Conservation (phyloP, 1,140 invertebrate genomes). For the Thereuonema tuberculata region DNA sequence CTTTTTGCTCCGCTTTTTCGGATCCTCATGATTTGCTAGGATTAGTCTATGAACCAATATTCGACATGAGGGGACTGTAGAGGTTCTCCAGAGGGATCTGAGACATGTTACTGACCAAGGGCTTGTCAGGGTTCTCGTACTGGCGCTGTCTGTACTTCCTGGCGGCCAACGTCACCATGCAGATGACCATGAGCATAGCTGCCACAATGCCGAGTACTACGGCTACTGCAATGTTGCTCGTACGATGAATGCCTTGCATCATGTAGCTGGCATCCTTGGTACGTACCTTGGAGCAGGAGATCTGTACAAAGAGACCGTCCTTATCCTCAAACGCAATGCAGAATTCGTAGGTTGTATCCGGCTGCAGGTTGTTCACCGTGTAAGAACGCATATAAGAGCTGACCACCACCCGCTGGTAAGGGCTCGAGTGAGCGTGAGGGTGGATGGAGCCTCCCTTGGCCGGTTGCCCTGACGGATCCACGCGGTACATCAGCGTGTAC, state of each 20-base stretch:
- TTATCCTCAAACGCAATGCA: slow-evolving; percentile 31
- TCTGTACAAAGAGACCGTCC: slow-evolving; percentile 21
- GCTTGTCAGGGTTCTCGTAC: slow-evolving; percentile 28
- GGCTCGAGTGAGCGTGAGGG: too few species aligned
- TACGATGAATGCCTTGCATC: slow-evolving; percentile 25
- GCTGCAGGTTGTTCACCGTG: slow-evolving; percentile 32
- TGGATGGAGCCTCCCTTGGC: too few species aligned
- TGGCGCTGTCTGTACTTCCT: slow-evolving; percentile 28
- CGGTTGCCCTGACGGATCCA: not conserved
- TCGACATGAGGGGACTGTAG: slow-evolving; percentile 21
- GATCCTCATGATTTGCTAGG: too few species aligned
- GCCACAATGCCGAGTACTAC: slow-evolving; percentile 25
- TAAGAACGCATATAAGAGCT: slow-evolving; percentile 26
- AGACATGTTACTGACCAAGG: slow-evolving; percentile 20
- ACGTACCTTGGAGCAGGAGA: slow-evolving; percentile 30
- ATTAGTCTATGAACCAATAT: slow-evolving; percentile 6
- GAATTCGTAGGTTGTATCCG: slow-evolving; percentile 33
- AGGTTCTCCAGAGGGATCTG: slow-evolving; percentile 33
- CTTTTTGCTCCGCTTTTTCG: too few species aligned
- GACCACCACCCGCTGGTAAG: slow-evolving; percentile 15
- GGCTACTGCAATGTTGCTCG: slow-evolving; percentile 27
- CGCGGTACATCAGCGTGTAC: slow-evolving; percentile 32
- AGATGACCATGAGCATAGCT: slow-evolving; percentile 23
- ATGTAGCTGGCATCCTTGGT: slow-evolving; percentile 22
- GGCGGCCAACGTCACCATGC: slow-evolving; percentile 23